phyloP scores from a whole-genome alignment of 2,888 invertebrate species.

The Pyrgus malvae region DNA sequence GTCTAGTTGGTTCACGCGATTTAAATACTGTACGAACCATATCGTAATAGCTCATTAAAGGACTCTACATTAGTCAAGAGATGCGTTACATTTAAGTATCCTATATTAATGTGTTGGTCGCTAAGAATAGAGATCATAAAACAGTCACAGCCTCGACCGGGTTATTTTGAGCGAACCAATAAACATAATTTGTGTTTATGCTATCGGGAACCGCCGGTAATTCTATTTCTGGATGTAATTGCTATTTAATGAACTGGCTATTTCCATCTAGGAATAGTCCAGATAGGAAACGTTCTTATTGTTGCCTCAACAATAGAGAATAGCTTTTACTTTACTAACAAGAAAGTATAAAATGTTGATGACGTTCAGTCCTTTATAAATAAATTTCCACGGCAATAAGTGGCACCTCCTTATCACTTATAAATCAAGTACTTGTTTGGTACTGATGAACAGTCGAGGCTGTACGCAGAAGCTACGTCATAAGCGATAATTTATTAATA shows the following conservation, averaged over 20 bases:
- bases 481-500: no score
- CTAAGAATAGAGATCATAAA: slow-evolving; percentile 19
- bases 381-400: no score
- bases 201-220: slow-evolving; percentile 28
- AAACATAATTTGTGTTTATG: slow-evolving; percentile 32
- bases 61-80: neutral
- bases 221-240: slow-evolving; percentile 27
- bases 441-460: no score
- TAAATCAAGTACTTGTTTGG: no score
- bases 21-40: no score
- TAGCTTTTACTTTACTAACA: no score
- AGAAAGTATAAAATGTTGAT: no score
- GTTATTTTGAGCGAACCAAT: slow-evolving; percentile 32
- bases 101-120: slow-evolving; percentile 2
- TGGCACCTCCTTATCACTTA: no score
- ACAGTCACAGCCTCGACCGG: slow-evolving; percentile 20
- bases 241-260: slow-evolving; percentile 23
- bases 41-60: no score
- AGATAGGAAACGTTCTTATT: neutral
- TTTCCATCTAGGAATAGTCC: slow-evolving; percentile 13
- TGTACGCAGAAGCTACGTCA: no score
- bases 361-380: no score
- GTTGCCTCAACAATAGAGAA: neutral
- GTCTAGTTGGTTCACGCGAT: no score
- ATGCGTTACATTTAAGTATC: neutral